Conservation (phyloP, 2,888 invertebrate genomes). For the Smittia aterrima region DNA sequence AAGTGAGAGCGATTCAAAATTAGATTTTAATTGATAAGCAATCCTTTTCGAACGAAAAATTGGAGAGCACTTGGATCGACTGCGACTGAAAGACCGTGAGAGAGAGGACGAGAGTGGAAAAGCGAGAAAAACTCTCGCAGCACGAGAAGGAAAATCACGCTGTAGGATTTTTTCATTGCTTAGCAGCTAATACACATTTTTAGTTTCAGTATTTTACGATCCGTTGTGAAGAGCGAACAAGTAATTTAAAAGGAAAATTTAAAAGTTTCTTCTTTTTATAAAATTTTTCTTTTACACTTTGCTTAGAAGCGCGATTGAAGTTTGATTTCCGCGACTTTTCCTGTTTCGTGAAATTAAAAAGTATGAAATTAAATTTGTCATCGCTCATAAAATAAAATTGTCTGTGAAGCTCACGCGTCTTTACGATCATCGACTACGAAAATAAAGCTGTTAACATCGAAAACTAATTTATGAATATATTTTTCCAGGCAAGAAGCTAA, state of each 20-base stretch:
- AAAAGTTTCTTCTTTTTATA: background rate
- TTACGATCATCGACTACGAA: no score
- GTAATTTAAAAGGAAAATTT: slow-evolving; percentile 18
- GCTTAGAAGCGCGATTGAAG: background rate
- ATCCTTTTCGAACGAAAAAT: background rate
- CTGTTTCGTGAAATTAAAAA: slow-evolving; percentile 6
- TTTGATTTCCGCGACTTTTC: slow-evolving; percentile 1
- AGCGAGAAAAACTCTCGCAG: background rate
- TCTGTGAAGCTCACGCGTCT: no score
- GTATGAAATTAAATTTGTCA: background rate
- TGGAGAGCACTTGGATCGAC: no score
- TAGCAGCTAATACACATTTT: slow-evolving; percentile 28
- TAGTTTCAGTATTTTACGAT: slow-evolving; percentile 40
- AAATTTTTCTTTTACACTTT: slow-evolving; percentile 14
- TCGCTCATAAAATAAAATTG: no score
- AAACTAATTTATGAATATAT: background rate
- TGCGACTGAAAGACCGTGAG: background rate
- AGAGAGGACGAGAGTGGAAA: background rate
- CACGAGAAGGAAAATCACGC: background rate
- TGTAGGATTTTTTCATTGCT: slow-evolving; percentile 24
- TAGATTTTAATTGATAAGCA: slow-evolving; percentile 17
- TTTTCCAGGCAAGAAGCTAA: background rate
- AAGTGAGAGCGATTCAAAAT: background rate
- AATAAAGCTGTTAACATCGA: background rate
- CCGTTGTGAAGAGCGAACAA: slow-evolving; percentile 25